phyloP scores from a whole-genome alignment of 2,113 vertebrate species.

The Fulmarus glacialis region DNA sequence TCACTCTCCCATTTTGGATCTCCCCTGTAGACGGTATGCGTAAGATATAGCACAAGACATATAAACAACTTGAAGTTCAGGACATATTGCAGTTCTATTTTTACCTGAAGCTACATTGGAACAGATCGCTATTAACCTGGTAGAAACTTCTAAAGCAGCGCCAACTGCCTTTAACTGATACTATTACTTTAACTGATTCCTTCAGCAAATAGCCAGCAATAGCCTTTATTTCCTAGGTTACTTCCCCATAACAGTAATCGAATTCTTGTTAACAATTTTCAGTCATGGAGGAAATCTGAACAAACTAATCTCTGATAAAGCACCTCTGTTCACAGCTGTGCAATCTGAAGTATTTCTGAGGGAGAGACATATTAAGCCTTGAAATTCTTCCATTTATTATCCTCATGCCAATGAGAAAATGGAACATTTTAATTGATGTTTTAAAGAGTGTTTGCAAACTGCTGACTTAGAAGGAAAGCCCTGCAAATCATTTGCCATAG shows the following conservation, averaged over 20 bases:
- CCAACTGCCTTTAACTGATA: neutral
- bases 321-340: neutral
- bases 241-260: conserved; percentile 1
- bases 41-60: neutral
- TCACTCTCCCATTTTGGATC: neutral
- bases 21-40: neutral
- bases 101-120: neutral
- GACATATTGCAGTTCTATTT: neutral
- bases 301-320: conserved; percentile 28
- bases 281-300: conserved; percentile 8
- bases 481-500: conserved; percentile 59
- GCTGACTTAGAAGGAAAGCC: conserved; percentile 61
- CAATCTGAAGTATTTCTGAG: conserved; percentile 15
- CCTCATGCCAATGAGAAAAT: conserved; percentile 42
- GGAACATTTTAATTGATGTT: conserved; percentile 55
- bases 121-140: conserved; percentile 6
- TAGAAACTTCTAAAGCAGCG: neutral
- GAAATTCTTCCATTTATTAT: conserved; percentile 51
- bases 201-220: conserved; percentile 34
- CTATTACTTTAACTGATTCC: conserved; percentile 46
- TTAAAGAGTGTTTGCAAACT: conserved; percentile 63
- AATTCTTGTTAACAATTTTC: conserved; percentile 44
- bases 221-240: conserved; percentile 16
- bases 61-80: neutral
- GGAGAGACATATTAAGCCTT: conserved; percentile 28